Evolutionary conservation across 2,113 vertebrate genomes (phyloP).

Genomic region (Pipa parva): DNA sequence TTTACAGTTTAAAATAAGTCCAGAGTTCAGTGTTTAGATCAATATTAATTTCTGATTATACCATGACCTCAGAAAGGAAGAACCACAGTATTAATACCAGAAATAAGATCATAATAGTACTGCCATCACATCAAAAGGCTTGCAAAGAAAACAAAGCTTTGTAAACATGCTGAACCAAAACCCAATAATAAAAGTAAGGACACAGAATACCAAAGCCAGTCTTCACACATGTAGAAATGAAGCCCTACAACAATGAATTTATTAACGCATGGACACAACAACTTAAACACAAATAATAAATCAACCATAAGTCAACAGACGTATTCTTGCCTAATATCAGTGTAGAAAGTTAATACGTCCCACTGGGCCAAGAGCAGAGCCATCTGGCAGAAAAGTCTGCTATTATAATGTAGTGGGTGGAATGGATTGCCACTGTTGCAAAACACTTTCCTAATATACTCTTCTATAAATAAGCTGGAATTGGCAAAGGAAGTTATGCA

Average conservation of each 20-base stretch:
- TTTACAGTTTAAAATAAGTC: too few relatives aligned
- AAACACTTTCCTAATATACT: background rate
- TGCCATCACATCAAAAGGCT: background rate
- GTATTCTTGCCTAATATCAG: background rate
- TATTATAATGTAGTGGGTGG: background rate
- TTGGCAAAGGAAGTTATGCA: background rate
- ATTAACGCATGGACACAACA: background rate
- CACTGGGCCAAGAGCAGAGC: background rate
- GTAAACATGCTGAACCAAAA: background rate
- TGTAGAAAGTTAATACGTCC: background rate
- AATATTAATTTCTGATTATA: too few relatives aligned
- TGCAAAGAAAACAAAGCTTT: background rate
- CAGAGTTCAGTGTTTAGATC: too few relatives aligned
- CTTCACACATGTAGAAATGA: background rate
- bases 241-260: background rate
- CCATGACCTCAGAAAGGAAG: too few relatives aligned
- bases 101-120: too few relatives aligned
- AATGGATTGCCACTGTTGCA: background rate
- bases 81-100: too few relatives aligned
- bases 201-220: background rate
- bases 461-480: background rate
- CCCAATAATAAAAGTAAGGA: background rate
- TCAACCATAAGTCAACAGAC: background rate
- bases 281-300: background rate
- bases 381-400: background rate